These are phyloP conservation scores for Brachyptera putata DNA, from an alignment of 2,888 invertebrate species.

Conservation along the genomic window DNA sequence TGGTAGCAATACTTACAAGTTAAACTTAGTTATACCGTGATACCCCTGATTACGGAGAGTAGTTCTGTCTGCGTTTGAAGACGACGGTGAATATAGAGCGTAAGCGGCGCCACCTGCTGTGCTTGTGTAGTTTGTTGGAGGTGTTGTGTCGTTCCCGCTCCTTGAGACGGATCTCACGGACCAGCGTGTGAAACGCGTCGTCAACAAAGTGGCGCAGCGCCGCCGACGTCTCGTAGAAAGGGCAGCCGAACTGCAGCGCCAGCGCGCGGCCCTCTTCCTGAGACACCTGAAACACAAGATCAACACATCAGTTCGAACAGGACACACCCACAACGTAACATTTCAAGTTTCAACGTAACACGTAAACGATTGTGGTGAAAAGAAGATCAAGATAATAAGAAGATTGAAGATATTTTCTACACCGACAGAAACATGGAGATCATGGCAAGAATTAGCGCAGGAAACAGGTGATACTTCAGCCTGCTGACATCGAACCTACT, in stretches of 20 bases:
- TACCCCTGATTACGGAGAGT: constrained; percentile 45
- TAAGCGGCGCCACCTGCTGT: constrained; percentile 77
- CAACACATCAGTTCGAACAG: no score
- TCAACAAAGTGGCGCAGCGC: constrained; percentile 84
- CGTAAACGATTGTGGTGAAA: no score
- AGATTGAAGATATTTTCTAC: no score
- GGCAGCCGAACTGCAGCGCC: constrained; percentile 81
- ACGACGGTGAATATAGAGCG: constrained; percentile 80
- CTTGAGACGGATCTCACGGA: constrained; percentile 76
- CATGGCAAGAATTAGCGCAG: no score
- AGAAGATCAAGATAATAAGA: no score
- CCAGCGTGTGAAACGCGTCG: constrained; percentile 85
- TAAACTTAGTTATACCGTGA: constrained; percentile 56
- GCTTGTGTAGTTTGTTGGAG: constrained; percentile 58
- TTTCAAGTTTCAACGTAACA: no score
- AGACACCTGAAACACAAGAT: constrained; percentile 54
- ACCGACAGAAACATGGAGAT: no score
- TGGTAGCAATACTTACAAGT: no score
- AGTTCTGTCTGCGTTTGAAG: constrained; percentile 56
- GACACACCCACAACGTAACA: no score
- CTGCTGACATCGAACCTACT: no score
- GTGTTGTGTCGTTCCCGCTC: constrained; percentile 46
- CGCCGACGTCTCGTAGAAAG: constrained; percentile 89
- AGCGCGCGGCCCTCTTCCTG: constrained; percentile 79
- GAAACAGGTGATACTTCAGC: no score